Percentiles rank a stretch among this genome's conserved stretches.
Conservation (phyloP, 2,797 vertebrate genomes). For the Monodelphis domestica region DNA sequence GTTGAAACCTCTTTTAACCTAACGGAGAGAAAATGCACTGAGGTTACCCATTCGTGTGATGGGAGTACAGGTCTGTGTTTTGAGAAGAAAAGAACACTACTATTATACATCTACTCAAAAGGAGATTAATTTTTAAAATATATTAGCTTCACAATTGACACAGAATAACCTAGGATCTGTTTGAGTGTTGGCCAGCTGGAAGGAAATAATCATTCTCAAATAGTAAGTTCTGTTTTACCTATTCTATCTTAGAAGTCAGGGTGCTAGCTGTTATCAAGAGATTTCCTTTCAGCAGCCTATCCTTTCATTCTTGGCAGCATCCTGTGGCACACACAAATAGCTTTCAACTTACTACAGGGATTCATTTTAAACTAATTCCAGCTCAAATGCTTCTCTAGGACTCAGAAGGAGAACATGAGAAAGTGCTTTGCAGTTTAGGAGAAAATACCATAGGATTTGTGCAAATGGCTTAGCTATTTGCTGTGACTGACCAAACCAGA, state of each 20-base stretch:
- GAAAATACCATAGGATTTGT: slow-evolving; percentile 43
- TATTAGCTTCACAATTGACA: neutral
- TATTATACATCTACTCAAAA: neutral
- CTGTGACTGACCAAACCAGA: slow-evolving; percentile 51
- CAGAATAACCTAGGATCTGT: neutral
- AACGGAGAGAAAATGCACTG: slow-evolving; percentile 4
- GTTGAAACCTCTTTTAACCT: slow-evolving; percentile 41
- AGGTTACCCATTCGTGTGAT: neutral
- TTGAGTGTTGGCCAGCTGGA: neutral
- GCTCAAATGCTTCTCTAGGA: slow-evolving; percentile 3
- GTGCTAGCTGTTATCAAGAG: neutral
- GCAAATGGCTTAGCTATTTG: slow-evolving; percentile 47
- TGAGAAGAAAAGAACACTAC: neutral
- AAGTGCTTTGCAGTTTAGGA: slow-evolving; percentile 54
- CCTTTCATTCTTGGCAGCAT: neutral
- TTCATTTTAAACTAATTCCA: slow-evolving; percentile 59
- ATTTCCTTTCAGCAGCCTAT: slow-evolving; percentile 18
- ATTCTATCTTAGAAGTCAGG: neutral
- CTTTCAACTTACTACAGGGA: neutral
- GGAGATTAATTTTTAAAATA: neutral
- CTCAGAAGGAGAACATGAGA: slow-evolving; percentile 5
- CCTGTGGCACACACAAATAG: slow-evolving; percentile 33
- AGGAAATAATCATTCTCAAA: neutral
- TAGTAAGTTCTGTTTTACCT: neutral
- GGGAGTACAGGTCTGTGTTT: slow-evolving; percentile 24